Base-by-base conservation (phyloP, 2,888 invertebrate genomes). In the Hofmannophila pseudospretella region DNA sequence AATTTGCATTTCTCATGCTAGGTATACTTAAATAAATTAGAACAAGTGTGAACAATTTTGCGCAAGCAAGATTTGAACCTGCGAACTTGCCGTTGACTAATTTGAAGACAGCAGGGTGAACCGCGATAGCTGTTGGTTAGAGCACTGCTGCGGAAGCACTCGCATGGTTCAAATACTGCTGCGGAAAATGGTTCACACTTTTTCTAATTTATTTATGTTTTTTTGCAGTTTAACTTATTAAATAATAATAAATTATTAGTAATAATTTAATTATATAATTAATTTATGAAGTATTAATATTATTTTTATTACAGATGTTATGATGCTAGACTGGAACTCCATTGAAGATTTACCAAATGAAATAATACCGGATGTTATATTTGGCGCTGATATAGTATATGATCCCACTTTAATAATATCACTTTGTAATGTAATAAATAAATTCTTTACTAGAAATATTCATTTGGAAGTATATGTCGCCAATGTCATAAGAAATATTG, bases 401-500 rank as follows among this genome's bases (percentile, higher is more conserved):
- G 86, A 86, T 50, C 85, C 85, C 22, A 54, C 64, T 28, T 70
- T 80, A 54, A 47, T 84, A 34, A 35, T 61, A 31, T 62, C 76
- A 10, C 61, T 86, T 7, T 68, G 73, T 44, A 68, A 72, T 45
- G 66, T 75, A 9, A 43, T 85, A 5, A 37, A 65, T 38, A 43
- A 32, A 12, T 73, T 80, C 29, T 66, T 62, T 27, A 37, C 48
- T 0, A 72, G 51, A 49, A 84, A 84, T 55, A 56, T 49, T 10
- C 4, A 60, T 26, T 40, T 81, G 25, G 58, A 67, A 45, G 60
- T 79, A 14, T 81, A 65, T 41, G 75, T 85, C 47, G 73, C 75
- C 22, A 76, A 75, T 54, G 60, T 79, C 30, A 66, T 93, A 45
- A 80, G 94, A 48, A 94, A 93, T 76, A 71, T 85, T 54, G 75